Evolutionary conservation across 2,888 invertebrate genomes (phyloP).

Genomic region (Mimumesa dahlbomi): DNA sequence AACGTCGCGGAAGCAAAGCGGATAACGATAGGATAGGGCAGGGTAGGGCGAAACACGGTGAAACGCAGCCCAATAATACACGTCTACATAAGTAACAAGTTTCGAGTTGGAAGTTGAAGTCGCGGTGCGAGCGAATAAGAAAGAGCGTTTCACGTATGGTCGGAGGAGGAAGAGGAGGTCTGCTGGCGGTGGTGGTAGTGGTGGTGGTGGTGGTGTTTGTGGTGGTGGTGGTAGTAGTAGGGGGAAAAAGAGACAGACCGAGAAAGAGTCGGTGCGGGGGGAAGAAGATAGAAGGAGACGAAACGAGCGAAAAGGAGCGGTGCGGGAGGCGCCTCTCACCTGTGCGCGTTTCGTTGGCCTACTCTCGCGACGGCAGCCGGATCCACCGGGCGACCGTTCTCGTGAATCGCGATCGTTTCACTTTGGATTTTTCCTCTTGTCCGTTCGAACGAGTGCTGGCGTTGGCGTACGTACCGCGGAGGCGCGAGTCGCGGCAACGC

Average conservation of each 20-base stretch:
- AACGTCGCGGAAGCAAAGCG: neutral
- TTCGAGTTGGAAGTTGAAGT: neutral
- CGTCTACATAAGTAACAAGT: too few species aligned
- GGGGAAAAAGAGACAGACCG: neutral
- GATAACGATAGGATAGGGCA: too few species aligned
- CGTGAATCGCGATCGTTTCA: slow-evolving; percentile 27
- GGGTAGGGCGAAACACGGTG: too few species aligned
- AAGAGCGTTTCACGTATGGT: neutral
- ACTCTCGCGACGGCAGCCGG: slow-evolving; percentile 63
- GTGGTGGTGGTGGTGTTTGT: slow-evolving; percentile 10
- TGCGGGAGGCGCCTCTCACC: slow-evolving; percentile 66
- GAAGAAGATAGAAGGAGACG: neutral
- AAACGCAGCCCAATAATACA: too few species aligned
- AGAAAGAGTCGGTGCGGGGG: neutral
- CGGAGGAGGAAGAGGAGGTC: neutral
- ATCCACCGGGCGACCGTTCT: slow-evolving; percentile 55
- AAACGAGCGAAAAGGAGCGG: slow-evolving; percentile 9
- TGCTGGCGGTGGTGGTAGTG: slow-evolving; percentile 7
- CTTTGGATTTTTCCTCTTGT: neutral
- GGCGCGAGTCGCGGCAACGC: slow-evolving; percentile 13
- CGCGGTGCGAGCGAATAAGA: neutral
- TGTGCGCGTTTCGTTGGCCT: slow-evolving; percentile 73
- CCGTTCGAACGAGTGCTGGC: too few species aligned
- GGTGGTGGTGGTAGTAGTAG: slow-evolving; percentile 9
- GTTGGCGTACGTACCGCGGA: neutral